These are phyloP conservation scores for Melitaea cinxia DNA, from an alignment of 1,140 invertebrate species.

Conservation along the genomic window DNA sequence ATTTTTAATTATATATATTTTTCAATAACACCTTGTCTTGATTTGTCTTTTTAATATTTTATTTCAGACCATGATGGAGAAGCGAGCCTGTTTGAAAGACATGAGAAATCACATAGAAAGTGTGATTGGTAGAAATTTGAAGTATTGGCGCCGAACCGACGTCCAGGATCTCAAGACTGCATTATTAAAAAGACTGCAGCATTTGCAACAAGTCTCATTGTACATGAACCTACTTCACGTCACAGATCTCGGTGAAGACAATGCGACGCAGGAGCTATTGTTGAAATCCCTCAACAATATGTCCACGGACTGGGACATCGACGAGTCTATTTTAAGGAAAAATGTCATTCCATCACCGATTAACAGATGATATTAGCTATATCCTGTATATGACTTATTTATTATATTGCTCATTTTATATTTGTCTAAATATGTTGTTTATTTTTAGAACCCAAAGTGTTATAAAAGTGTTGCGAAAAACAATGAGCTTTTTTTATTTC, in stretches of 20 bases:
- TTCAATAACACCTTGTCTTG: neutral
- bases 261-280: slow-evolving; percentile 46
- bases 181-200: slow-evolving; percentile 68
- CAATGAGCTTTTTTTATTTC: slow-evolving; percentile 8
- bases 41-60: slow-evolving; percentile 31
- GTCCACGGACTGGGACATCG: slow-evolving; percentile 63
- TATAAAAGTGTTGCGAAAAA: slow-evolving; percentile 57
- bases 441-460: slow-evolving; percentile 61
- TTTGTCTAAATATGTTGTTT: slow-evolving; percentile 62
- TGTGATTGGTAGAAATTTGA: slow-evolving; percentile 67
- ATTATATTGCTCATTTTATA: slow-evolving; percentile 61
- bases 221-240: slow-evolving; percentile 63
- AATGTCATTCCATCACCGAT: slow-evolving; percentile 37
- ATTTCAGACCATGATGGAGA: slow-evolving; percentile 59
- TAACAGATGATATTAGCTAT: slow-evolving; percentile 66
- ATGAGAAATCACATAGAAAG: slow-evolving; percentile 63
- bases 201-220: slow-evolving; percentile 66
- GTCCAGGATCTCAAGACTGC: slow-evolving; percentile 55
- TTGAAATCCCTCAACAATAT: slow-evolving; percentile 52
- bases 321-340: slow-evolving; percentile 52
- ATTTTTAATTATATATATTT: too few species aligned
- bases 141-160: slow-evolving; percentile 67
- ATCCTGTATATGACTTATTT: slow-evolving; percentile 77
- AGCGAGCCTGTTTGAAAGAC: slow-evolving; percentile 68
- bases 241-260: slow-evolving; percentile 59